Evolutionary conservation across 2,797 vertebrate genomes (phyloP).

Genomic region (Anniella stebbinsi): DNA sequence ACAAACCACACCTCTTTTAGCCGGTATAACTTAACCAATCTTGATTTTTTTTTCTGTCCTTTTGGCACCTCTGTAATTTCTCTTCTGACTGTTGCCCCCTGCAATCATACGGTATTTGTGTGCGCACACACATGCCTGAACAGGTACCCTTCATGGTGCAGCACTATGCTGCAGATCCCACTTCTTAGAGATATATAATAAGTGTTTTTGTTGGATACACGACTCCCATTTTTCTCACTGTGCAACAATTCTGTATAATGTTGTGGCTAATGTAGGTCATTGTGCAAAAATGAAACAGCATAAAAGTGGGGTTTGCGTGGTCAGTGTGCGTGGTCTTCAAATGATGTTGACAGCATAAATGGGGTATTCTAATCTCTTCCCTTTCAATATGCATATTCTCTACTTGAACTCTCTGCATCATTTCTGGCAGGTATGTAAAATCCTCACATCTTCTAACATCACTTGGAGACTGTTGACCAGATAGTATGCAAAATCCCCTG

Average conservation of each 20-base stretch:
- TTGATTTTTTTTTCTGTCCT: neutral
- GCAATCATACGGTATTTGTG: neutral
- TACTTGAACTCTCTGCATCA: neutral
- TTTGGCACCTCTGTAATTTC: neutral
- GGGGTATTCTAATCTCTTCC: neutral
- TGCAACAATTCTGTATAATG: too few species aligned
- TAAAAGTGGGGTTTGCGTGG: neutral
- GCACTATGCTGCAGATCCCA: neutral
- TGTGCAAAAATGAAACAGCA: neutral
- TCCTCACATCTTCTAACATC: neutral
- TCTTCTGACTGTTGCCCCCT: neutral
- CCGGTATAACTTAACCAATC: neutral
- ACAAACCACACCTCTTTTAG: neutral
- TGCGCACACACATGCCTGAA: too few species aligned
- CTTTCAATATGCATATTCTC: neutral
- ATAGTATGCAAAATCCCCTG: neutral
- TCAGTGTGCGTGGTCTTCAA: too few species aligned
- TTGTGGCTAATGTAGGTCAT: neutral
- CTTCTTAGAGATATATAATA: neutral
- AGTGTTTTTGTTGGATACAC: neutral
- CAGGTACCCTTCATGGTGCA: neutral
- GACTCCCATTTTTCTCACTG: neutral
- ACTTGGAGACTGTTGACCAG: neutral
- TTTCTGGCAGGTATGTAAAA: neutral
- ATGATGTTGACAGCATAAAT: neutral